Conservation (phyloP, 2,888 invertebrate species). For the Serripes groenlandicus region DNA sequence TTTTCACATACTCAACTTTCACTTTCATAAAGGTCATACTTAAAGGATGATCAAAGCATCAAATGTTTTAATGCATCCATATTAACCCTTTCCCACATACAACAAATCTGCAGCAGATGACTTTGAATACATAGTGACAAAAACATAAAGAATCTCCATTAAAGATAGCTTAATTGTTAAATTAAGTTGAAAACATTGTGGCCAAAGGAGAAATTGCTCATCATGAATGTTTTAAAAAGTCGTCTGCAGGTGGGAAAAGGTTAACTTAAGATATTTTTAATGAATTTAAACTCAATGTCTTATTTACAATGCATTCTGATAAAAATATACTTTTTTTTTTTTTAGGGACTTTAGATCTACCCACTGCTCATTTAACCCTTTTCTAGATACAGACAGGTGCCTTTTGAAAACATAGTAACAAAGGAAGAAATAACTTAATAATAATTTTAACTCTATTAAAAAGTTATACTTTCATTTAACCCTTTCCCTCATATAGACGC, state of each 20-base stretch:
- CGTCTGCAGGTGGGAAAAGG: not conserved
- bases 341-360: no score
- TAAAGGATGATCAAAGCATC: no score
- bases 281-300: no score
- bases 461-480: not conserved
- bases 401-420: not conserved
- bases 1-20: no score
- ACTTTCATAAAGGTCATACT: no score
- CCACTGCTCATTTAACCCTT: not conserved
- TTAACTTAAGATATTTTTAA: no score
- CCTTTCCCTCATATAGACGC: not conserved
- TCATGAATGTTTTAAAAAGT: not conserved
- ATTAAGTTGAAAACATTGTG: slow-evolving; percentile 7
- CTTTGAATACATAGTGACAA: no score
- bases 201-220: not conserved
- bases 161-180: no score
- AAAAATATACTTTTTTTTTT: no score
- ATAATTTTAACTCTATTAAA: not conserved
- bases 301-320: no score
- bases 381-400: not conserved
- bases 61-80: no score
- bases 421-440: not conserved
- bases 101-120: not conserved
- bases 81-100: not conserved
- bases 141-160: no score